Conservation (phyloP, 2,888 invertebrate genomes). For the Thecophora atra region DNA sequence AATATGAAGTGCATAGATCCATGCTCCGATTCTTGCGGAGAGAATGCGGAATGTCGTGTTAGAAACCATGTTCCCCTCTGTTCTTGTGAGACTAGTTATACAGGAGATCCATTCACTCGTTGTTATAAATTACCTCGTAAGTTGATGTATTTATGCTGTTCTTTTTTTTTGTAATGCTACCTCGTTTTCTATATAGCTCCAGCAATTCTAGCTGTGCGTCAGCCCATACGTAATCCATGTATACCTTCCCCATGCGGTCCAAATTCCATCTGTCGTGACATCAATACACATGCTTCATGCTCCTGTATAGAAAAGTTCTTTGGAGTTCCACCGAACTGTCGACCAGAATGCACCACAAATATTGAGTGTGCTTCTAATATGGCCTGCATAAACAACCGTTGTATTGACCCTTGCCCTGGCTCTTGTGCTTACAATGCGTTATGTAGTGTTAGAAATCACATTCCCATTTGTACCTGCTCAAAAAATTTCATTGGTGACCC, state of each 20-base stretch:
- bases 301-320: conserved; percentile 73
- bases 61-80: conserved; percentile 77
- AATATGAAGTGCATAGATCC: conserved; percentile 76
- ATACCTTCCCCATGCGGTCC: conserved; percentile 75
- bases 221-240: conserved; percentile 68
- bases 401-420: conserved; percentile 82
- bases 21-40: conserved; percentile 76
- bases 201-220: conserved; percentile 50
- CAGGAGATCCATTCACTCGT: conserved; percentile 77
- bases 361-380: conserved; percentile 78
- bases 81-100: conserved; percentile 72
- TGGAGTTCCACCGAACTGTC: conserved; percentile 77
- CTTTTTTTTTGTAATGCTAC: not conserved
- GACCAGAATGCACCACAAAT: conserved; percentile 77
- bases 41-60: conserved; percentile 74
- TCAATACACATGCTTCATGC: conserved; percentile 72
- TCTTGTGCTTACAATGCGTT: conserved; percentile 76
- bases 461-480: conserved; percentile 78
- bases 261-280: conserved; percentile 74
- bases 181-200: conserved; percentile 51
- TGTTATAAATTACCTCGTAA: conserved; percentile 67
- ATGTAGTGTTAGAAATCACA: conserved; percentile 76
- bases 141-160: conserved; percentile 38
- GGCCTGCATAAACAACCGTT: conserved; percentile 81
- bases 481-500: conserved; percentile 80